A percentile compares a stretch with the other conserved stretches of the same genome.
Evolutionary conservation across 35 echinoderm and acorn worm genomes (phyloP).

Genomic region (Ophiothrix spiculata): DNA sequence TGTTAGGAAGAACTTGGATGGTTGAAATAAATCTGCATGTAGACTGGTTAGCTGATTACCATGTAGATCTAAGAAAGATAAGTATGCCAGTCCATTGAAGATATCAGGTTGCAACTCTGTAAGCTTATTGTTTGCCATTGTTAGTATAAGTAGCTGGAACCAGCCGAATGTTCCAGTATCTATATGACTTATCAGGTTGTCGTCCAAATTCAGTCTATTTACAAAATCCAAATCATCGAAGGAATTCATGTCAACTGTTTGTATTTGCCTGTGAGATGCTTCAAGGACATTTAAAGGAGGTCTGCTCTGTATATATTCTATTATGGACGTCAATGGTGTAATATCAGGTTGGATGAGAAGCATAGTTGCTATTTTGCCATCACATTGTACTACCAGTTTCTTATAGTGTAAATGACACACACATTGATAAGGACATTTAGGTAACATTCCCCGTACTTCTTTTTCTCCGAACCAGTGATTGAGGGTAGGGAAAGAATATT

Average conservation of each 20-base stretch:
- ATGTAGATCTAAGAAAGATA: neutral
- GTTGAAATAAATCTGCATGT: neutral
- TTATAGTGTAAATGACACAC: neutral
- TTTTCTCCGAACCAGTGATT: neutral
- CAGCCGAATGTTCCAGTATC: neutral
- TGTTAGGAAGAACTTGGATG: neutral
- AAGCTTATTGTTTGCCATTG: neutral
- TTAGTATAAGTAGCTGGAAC: neutral
- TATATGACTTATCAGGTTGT: neutral
- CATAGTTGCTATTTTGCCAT: neutral
- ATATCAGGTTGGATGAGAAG: neutral
- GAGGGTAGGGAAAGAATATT: neutral
- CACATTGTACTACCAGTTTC: neutral
- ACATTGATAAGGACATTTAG: neutral
- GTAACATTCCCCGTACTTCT: neutral
- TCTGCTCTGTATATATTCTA: neutral
- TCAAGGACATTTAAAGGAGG: too few relatives aligned
- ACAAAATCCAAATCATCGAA: neutral
- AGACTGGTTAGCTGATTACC: neutral
- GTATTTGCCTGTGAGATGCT: neutral
- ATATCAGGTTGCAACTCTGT: neutral
- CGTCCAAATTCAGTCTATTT: neutral
- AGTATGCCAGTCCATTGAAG: neutral
- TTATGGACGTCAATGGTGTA: neutral
- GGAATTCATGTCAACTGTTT: neutral